Base-by-base conservation (phyloP, 2,113 vertebrate genomes). In the Tor tambroides region DNA sequence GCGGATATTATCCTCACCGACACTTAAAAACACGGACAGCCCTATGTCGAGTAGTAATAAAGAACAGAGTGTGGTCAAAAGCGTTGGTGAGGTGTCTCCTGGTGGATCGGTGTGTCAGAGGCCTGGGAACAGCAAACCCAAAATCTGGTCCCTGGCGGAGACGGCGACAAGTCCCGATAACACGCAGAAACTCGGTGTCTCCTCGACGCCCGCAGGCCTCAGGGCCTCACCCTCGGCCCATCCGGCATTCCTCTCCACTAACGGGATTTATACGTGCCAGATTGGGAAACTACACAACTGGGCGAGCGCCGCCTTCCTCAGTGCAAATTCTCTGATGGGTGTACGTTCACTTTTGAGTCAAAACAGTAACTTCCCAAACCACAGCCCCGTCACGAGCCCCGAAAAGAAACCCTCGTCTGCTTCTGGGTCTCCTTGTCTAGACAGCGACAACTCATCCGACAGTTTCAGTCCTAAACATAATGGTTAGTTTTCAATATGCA, bases 91-190 rank as follows among this genome's bases (percentile, higher is more conserved):
- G 80, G 91, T 92, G 86, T 97, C 96, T 38, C 96, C 96, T 0
- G 92, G 93, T 71, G 94, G 92, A 71, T 95, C 94, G 1, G 96
- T 93, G 87, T 95, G 96, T 89, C 97, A 97, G 92, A 95, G 96
- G 90, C 95, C 96, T 5, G 92, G 93, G 74, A 96, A 96, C 91
- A 97, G 91, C 92, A 99, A 99, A 92, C 98, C 98, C 90, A 99
- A 99, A 96, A 99, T 99, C 92, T 99, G 98, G 98, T 99, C 98
- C 12, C 93, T 99, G 93, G 98, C 98, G 3, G 98, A 99, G 94
- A 99, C 98, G 0, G 98, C 98, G 51, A 97, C 98, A 17, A 97
- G 97, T 87, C 98, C 98, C 0, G 98, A 99, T 77, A 96, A 94
- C 91, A 92, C 95, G 32, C 96, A 96, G 89, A 98, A 96, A 93